Evolutionary conservation across 1,140 invertebrate species (phyloP), one percentile per base, ranked within the genome.

Genomic region (Harpegnathos saltator): DNA sequence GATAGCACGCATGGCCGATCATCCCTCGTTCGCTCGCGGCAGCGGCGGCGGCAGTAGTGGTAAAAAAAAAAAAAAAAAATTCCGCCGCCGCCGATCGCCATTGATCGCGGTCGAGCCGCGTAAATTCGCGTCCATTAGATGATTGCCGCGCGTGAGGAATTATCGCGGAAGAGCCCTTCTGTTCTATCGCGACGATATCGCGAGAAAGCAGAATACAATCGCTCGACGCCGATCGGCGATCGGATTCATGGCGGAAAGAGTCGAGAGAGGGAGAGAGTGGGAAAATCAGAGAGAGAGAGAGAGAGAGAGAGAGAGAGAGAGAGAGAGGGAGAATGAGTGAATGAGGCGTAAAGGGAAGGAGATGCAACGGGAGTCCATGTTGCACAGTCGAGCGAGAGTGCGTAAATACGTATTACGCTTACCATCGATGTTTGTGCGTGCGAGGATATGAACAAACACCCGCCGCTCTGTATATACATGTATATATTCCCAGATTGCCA

Each of bases 101-200:
- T 87, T 63, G 85, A 80, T 86, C 81, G 85, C 59, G 85, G 69
- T 63, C 58, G 61, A 44, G 12, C 65, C 50, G 48, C 24, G 11
- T 54, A 68, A 68, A 68, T 22, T 54, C 50, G 11, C 1, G 38
- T 88, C 61, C 87, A 88, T 88, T 88, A 88, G 56, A 44, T 88
- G 81, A 88, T 88, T 88, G 85, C 82, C 65, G 9, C 9, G 61
- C 38, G 77, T 85, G 75, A 88, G 86, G 81, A 88, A 88, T 88
- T 88, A 88, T 88, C 56, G 65, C 29, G 38, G 26, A 75, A 85
- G 83, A 82, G 19, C 5, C 26, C 59, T n/a, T 14, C 1, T 44
- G 65, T 58, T 71, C 52, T 69, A 59, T 63, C 33, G 26, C 33
- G 75, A 69, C 22, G 12, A 33, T 69, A 69, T 68, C 52, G 69